These are phyloP conservation scores for Apomyelois bistriatella DNA, from an alignment of 2,888 invertebrate genomes.

Conservation along the genomic window DNA sequence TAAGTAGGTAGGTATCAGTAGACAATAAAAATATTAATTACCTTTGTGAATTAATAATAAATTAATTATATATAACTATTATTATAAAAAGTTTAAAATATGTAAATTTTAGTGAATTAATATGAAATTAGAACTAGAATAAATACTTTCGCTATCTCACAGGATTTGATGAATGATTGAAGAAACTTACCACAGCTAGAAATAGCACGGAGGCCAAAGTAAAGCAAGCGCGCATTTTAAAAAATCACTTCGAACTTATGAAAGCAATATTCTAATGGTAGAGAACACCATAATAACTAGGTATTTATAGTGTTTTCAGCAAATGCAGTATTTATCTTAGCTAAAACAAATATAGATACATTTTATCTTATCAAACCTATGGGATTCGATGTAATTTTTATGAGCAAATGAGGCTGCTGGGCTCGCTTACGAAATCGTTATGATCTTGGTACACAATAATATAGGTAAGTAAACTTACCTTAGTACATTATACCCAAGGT, in stretches of 20 bases:
- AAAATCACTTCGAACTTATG: conserved; percentile 12
- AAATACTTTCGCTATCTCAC: too few species aligned
- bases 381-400: conserved; percentile 24
- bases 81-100: too few species aligned
- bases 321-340: conserved; percentile 35
- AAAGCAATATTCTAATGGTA: conserved; percentile 21
- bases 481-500: too few species aligned
- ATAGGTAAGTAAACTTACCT: background rate
- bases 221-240: conserved; percentile 40
- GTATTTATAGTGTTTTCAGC: conserved; percentile 51
- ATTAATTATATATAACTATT: too few species aligned
- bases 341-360: conserved; percentile 38
- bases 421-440: conserved; percentile 12
- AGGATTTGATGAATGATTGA: too few species aligned
- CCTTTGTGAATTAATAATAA: too few species aligned
- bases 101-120: too few species aligned
- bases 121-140: too few species aligned
- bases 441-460: background rate
- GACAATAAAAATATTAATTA: too few species aligned
- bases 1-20: too few species aligned
- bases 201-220: conserved; percentile 28
- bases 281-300: conserved; percentile 21
- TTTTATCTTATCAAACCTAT: conserved; percentile 45
- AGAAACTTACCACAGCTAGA: conserved; percentile 36
- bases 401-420: conserved; percentile 2